phyloP scores from a whole-genome alignment of 2,888 invertebrate genomes.

The Piscicola geometra region DNA sequence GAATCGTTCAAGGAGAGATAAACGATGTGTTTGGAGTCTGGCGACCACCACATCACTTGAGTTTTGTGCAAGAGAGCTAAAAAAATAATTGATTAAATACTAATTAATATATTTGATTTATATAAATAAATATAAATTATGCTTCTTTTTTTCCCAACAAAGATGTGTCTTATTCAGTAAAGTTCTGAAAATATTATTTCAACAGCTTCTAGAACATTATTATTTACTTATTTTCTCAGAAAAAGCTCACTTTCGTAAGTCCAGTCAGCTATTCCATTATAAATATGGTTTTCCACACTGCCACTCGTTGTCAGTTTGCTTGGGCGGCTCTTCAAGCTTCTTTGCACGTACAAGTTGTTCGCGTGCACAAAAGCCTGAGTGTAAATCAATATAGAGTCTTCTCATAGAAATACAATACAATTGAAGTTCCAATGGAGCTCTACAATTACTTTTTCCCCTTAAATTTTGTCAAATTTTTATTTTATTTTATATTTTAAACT shows the following conservation, averaged over 20 bases:
- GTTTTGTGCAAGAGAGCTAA: constrained; percentile 11
- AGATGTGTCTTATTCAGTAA: too few relatives aligned
- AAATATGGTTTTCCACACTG: constrained; percentile 23
- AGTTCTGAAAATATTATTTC: too few relatives aligned
- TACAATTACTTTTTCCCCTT: too few relatives aligned
- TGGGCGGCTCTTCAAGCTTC: constrained; percentile 33
- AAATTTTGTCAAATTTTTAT: background rate
- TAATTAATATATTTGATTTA: background rate
- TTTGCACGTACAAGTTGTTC: constrained; percentile 40
- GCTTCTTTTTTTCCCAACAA: too few relatives aligned
- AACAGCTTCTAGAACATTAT: too few relatives aligned
- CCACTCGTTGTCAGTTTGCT: constrained; percentile 36
- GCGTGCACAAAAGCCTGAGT: constrained; percentile 38
- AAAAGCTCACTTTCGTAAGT: constrained; percentile 42
- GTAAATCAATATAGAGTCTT: background rate
- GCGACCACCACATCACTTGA: constrained; percentile 80
- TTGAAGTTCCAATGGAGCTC: too few relatives aligned
- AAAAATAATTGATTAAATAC: too few relatives aligned
- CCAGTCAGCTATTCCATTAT: constrained; percentile 42
- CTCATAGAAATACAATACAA: background rate
- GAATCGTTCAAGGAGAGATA: constrained; percentile 58
- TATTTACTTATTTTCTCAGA: too few relatives aligned
- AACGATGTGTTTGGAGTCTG: constrained; percentile 70
- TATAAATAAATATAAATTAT: too few relatives aligned
- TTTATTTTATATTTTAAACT: constrained; percentile 1